Evolutionary conservation across 1,140 invertebrate species (phyloP).

Genomic region (Acromyrmex heyeri): DNA sequence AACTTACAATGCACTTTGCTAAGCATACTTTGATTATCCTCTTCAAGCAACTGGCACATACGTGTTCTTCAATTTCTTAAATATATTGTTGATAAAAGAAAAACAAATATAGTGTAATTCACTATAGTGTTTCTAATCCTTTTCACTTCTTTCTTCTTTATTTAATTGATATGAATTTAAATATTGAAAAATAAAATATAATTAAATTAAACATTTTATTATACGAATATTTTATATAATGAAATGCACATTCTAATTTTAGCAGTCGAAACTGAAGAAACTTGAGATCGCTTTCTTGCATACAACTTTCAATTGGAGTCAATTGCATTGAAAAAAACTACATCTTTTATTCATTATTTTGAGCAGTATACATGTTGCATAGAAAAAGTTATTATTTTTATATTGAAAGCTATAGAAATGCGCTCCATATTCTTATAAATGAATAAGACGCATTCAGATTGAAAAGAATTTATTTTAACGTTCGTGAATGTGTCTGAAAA

Average conservation of each 20-base stretch:
- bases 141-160: not conserved
- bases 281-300: not conserved
- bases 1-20: not conserved
- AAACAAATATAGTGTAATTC: not conserved
- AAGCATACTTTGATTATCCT: not conserved
- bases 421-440: too few species aligned
- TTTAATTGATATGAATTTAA: not conserved
- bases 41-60: not conserved
- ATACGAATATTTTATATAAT: not conserved
- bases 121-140: not conserved
- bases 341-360: too few species aligned
- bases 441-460: too few species aligned
- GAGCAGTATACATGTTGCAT: too few species aligned
- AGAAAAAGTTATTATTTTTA: too few species aligned
- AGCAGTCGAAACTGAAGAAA: not conserved
- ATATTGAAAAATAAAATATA: not conserved
- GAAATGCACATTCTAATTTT: slow-evolving; percentile 1
- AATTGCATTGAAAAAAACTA: too few species aligned
- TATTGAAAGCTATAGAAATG: too few species aligned
- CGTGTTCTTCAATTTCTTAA: not conserved
- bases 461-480: too few species aligned
- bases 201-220: not conserved
- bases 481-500: too few species aligned
- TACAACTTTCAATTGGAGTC: not conserved
- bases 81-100: not conserved